Percentiles rank a stretch among this genome's conserved stretches.
phyloP scores from a whole-genome alignment of 1,140 invertebrate species.

The Heliothis virescens region DNA sequence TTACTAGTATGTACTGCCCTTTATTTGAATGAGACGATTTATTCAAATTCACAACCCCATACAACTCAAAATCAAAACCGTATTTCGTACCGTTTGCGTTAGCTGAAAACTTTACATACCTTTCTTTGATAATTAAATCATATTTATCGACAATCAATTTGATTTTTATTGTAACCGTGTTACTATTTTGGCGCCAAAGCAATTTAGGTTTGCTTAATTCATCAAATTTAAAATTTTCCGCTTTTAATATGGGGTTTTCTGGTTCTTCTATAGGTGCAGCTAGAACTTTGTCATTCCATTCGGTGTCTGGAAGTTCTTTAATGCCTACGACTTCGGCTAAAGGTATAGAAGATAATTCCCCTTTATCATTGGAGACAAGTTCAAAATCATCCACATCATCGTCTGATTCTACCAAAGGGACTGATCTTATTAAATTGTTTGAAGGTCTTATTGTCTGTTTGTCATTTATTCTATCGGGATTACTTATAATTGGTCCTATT shows the following conservation, averaged over 20 bases:
- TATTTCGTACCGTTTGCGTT: conserved; percentile 63
- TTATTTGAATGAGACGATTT: conserved; percentile 67
- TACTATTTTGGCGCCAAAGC: conserved; percentile 73
- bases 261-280: background rate
- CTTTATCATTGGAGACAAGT: background rate
- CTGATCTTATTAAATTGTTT: conserved; percentile 52
- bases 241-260: background rate
- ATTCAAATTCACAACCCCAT: conserved; percentile 65
- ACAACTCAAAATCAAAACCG: conserved; percentile 72
- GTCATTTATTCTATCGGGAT: background rate
- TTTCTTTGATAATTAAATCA: conserved; percentile 63
- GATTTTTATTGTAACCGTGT: conserved; percentile 69
- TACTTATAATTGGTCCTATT: background rate
- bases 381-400: conserved; percentile 57
- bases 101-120: conserved; percentile 62
- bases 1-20: conserved; percentile 72
- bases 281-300: background rate
- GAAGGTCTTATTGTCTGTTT: background rate
- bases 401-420: conserved; percentile 64
- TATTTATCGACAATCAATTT: conserved; percentile 71
- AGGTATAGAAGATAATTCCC: background rate
- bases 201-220: conserved; percentile 67
- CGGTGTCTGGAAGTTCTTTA: background rate
- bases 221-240: conserved; percentile 23
- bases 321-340: background rate